Evolutionary conservation across 2,888 invertebrate species (phyloP).

Genomic region (Drosophila paramelanica): DNA sequence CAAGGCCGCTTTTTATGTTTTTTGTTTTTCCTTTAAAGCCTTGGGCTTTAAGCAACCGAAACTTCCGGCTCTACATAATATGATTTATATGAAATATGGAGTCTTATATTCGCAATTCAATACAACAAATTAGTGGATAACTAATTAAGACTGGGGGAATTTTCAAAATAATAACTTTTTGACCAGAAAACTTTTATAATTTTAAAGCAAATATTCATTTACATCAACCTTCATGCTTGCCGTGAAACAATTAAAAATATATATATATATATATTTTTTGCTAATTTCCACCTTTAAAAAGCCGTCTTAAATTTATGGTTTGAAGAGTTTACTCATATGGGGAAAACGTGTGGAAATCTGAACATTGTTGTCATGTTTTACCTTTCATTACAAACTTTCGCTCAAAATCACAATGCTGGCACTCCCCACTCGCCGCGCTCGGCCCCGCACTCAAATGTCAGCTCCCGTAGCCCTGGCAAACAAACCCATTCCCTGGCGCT

Average conservation of each 20-base stretch:
- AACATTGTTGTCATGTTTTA: slow-evolving; percentile 25
- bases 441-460: neutral
- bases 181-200: no score
- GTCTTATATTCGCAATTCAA: no score
- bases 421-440: neutral
- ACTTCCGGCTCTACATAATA: no score
- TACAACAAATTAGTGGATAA: no score
- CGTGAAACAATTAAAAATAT: no score
- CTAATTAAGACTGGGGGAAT: no score
- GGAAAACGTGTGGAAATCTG: slow-evolving; percentile 30
- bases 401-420: slow-evolving; percentile 28
- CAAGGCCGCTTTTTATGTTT: slow-evolving; percentile 30
- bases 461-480: neutral
- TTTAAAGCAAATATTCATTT: neutral
- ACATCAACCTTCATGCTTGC: no score
- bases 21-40: slow-evolving; percentile 4
- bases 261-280: neutral
- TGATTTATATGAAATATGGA: no score
- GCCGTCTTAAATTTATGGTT: slow-evolving; percentile 1
- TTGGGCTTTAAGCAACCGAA: neutral
- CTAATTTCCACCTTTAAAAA: neutral
- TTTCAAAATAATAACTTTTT: no score
- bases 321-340: slow-evolving; percentile 21
- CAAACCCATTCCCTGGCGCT: neutral
- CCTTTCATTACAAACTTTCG: slow-evolving; percentile 50